Conservation (phyloP, 2,888 invertebrate species). For the Papilio elwesi region DNA sequence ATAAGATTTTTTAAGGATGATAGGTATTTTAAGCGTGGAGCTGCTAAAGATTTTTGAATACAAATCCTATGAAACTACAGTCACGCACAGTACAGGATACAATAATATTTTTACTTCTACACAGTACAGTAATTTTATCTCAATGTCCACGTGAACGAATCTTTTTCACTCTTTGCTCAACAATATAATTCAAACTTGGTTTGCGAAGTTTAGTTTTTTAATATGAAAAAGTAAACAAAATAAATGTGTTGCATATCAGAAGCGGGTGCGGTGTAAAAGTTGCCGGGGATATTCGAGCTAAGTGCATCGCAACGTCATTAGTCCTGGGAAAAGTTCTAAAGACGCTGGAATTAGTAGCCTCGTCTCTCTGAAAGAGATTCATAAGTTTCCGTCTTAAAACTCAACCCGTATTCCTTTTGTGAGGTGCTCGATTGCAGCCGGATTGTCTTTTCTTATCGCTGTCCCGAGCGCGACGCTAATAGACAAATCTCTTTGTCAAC, state of each 20-base stretch:
- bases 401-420: constrained; percentile 36
- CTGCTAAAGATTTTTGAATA: too few relatives aligned
- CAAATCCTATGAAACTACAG: too few relatives aligned
- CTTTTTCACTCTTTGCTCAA: too few relatives aligned
- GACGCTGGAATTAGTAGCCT: constrained; percentile 54
- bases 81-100: too few relatives aligned
- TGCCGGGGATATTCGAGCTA: constrained; percentile 51
- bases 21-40: too few relatives aligned
- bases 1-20: too few relatives aligned
- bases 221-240: not conserved
- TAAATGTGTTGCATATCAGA: not conserved
- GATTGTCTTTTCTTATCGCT: constrained; percentile 36
- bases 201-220: not conserved
- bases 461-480: not conserved
- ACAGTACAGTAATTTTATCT: too few relatives aligned
- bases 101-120: too few relatives aligned
- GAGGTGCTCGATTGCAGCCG: constrained; percentile 38
- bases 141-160: too few relatives aligned
- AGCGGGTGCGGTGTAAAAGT: constrained; percentile 47
- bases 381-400: constrained; percentile 53
- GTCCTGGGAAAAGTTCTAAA: constrained; percentile 53
- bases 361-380: constrained; percentile 53
- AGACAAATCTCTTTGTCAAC: constrained; percentile 4
- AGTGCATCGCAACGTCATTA: constrained; percentile 73
- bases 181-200: not conserved